These are phyloP conservation scores for Paraplagusia blochii DNA, from an alignment of 2,113 vertebrate species.

Conservation along the genomic window DNA sequence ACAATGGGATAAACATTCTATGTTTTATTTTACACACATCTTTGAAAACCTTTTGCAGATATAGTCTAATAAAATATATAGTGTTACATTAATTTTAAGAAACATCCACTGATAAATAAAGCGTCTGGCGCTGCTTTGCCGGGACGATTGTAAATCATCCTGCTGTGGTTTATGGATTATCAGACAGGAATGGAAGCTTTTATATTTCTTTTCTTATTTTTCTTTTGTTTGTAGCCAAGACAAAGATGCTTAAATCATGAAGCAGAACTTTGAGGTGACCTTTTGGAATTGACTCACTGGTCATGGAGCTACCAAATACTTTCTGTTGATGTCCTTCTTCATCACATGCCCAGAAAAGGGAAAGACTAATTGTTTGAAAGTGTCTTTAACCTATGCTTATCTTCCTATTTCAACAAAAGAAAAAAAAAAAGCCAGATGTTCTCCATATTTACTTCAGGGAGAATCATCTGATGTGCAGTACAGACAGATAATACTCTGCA, in stretches of 20 bases:
- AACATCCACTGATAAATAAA: conserved; percentile 15
- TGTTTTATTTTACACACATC: too few species aligned
- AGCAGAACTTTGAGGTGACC: conserved; percentile 2
- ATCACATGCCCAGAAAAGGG: not conserved
- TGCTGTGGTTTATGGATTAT: conserved; percentile 47
- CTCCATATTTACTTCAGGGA: conserved; percentile 46
- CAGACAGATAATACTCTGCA: conserved; percentile 56
- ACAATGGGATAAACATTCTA: too few species aligned
- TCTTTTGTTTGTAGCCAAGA: conserved; percentile 48
- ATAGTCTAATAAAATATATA: not conserved
- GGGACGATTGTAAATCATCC: conserved; percentile 49
- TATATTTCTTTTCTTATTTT: conserved; percentile 45
- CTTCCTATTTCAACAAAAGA: conserved; percentile 30
- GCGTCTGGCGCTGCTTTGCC: conserved; percentile 9
- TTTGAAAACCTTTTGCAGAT: too few species aligned
- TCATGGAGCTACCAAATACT: not conserved
- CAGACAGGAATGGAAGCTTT: conserved; percentile 30
- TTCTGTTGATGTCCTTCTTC: conserved; percentile 1
- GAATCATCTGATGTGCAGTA: conserved; percentile 35
- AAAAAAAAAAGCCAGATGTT: conserved; percentile 54
- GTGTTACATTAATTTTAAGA: not conserved
- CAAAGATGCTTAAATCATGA: conserved; percentile 18
- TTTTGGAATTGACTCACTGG: conserved; percentile 8
- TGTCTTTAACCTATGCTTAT: conserved; percentile 41
- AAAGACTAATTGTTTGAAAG: conserved; percentile 18